phyloP scores from a whole-genome alignment of 1,140 invertebrate species.

The Nephotettix cincticeps region DNA sequence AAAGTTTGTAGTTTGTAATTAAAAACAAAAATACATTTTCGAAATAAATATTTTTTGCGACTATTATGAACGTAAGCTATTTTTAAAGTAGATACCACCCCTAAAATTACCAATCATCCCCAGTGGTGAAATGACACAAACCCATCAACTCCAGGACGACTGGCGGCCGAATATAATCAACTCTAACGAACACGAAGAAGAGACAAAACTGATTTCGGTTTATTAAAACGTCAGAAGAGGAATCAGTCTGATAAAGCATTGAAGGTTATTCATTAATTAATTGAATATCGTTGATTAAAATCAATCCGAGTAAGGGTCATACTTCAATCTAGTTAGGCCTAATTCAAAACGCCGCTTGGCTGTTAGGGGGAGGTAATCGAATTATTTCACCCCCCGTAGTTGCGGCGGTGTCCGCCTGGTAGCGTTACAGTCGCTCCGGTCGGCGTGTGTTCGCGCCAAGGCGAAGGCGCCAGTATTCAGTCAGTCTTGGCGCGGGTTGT shows the following conservation, averaged over 20 bases:
- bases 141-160: too few species aligned
- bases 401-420: background rate
- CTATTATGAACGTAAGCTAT: too few species aligned
- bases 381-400: conserved; percentile 9
- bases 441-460: too few species aligned
- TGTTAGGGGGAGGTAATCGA: conserved; percentile 18
- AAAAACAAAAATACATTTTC: too few species aligned
- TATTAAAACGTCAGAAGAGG: conserved; percentile 22
- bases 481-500: background rate
- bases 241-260: background rate
- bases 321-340: conserved; percentile 22
- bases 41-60: too few species aligned
- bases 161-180: background rate
- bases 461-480: too few species aligned
- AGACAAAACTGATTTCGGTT: conserved; percentile 15
- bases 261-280: conserved; percentile 23
- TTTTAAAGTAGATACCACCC: too few species aligned
- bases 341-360: conserved; percentile 22
- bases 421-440: background rate
- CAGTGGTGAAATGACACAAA: too few species aligned
- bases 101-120: too few species aligned
- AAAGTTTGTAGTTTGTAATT: too few species aligned
- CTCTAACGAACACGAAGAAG: conserved; percentile 16
- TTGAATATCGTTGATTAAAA: conserved; percentile 23
- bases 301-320: conserved; percentile 20